These are phyloP conservation scores for Arctocebus calabarensis DNA, from an alignment of 2,797 vertebrate species.

Conservation along the genomic window DNA sequence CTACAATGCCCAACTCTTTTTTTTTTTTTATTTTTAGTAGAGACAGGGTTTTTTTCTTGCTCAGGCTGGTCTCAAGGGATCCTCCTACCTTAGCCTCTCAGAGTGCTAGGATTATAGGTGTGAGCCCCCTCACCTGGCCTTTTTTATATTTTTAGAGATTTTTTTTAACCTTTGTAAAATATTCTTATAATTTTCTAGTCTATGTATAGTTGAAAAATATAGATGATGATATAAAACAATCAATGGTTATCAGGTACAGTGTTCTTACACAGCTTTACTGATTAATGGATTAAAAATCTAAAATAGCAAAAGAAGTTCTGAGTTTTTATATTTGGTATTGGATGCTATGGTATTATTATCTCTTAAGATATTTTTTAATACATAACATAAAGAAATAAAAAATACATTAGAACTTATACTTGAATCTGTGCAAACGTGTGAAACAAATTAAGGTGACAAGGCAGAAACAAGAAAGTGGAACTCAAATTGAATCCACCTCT, in stretches of 20 bases:
- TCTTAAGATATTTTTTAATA: conserved; percentile 39
- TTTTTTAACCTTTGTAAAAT: conserved; percentile 29
- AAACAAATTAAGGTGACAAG: conserved; percentile 58
- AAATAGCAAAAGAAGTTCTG: conserved; percentile 12
- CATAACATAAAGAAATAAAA: conserved; percentile 40
- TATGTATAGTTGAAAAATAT: conserved; percentile 11
- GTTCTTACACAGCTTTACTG: conserved; percentile 46
- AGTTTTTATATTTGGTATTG: conserved; percentile 48
- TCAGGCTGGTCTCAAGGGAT: too few relatives aligned
- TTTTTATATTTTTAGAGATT: not conserved
- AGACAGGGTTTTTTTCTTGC: too few relatives aligned
- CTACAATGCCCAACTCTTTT: too few relatives aligned
- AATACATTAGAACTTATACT: conserved; percentile 18
- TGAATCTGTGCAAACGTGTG: conserved; percentile 36
- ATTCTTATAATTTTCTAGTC: conserved; percentile 53
- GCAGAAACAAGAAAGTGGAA: conserved; percentile 51
- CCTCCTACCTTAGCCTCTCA: too few relatives aligned
- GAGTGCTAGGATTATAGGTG: too few relatives aligned
- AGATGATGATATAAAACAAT: conserved; percentile 21
- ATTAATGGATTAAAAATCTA: conserved; percentile 47
- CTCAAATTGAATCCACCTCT: conserved; percentile 44
- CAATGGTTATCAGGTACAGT: not conserved
- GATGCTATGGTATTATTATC: not conserved
- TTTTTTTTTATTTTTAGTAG: too few relatives aligned
- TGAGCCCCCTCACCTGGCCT: too few relatives aligned